A percentile compares a stretch with the other conserved stretches of the same genome.
phyloP scores from a whole-genome alignment of 1,140 invertebrate species.

The Drosophila bifasciata region DNA sequence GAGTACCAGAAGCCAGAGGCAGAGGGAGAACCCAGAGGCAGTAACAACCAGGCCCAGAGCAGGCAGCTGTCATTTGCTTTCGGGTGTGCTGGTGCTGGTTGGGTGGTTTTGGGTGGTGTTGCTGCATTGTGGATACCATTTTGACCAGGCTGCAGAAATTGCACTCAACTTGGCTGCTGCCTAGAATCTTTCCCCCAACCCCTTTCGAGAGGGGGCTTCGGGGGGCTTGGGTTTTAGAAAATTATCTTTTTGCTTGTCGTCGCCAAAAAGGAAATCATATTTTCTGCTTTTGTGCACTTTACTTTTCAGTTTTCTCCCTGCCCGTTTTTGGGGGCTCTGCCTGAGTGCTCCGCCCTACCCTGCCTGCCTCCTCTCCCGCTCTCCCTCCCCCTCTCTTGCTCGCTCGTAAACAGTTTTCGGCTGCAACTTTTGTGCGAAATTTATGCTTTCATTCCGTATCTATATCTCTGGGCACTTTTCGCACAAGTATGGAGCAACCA shows the following conservation, averaged over 20 bases:
- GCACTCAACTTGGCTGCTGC: constrained; percentile 67
- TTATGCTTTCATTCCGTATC: constrained; percentile 71
- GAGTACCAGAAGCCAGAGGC: not conserved
- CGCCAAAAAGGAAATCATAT: constrained; percentile 84
- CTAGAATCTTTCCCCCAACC: constrained; percentile 46
- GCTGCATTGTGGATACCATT: constrained; percentile 51
- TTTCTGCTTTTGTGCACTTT: constrained; percentile 84
- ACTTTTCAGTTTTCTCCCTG: constrained; percentile 75
- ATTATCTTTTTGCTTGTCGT: constrained; percentile 83
- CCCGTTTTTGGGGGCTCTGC: constrained; percentile 10
- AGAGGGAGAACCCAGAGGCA: not conserved
- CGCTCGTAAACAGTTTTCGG: constrained; percentile 80
- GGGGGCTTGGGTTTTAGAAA: constrained; percentile 75
- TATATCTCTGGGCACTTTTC: constrained; percentile 78
- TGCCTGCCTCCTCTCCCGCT: constrained; percentile 13
- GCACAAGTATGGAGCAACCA: constrained; percentile 36
- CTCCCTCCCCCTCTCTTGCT: not conserved
- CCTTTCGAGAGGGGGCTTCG: constrained; percentile 36
- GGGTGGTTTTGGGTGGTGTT: constrained; percentile 1
- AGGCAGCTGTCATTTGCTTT: constrained; percentile 63
- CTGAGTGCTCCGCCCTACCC: constrained; percentile 17
- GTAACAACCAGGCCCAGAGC: not conserved
- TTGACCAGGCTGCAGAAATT: constrained; percentile 78
- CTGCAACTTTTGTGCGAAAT: constrained; percentile 83
- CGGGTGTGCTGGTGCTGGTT: not conserved